These are phyloP conservation scores for Mycalesis mineus DNA, from an alignment of 2,888 invertebrate genomes.

Conservation along the genomic window DNA sequence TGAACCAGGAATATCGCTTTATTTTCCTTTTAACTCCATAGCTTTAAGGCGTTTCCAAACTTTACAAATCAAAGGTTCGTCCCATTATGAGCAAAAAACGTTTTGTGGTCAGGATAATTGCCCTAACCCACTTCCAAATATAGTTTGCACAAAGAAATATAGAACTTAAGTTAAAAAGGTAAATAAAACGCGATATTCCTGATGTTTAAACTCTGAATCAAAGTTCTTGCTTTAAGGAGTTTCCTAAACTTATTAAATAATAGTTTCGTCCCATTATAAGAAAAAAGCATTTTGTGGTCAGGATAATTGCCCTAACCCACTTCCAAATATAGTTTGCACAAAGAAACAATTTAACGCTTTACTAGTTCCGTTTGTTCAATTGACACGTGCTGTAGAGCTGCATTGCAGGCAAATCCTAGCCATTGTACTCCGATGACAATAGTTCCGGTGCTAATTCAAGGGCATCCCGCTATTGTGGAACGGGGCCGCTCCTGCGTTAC, in stretches of 20 bases:
- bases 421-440: slow-evolving; percentile 67
- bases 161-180: too few relatives aligned
- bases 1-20: too few relatives aligned
- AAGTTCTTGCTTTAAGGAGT: too few relatives aligned
- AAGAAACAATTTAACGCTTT: slow-evolving; percentile 37
- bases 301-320: background rate
- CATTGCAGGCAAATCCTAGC: slow-evolving; percentile 64
- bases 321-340: slow-evolving; percentile 3
- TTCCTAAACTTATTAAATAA: too few relatives aligned
- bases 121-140: background rate
- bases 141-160: slow-evolving; percentile 15
- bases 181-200: too few relatives aligned
- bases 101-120: background rate
- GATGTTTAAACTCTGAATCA: too few relatives aligned
- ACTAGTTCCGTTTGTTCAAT: slow-evolving; percentile 38
- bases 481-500: slow-evolving; percentile 38
- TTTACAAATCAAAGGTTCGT: too few relatives aligned
- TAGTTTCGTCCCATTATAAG: too few relatives aligned
- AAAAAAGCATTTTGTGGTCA: too few relatives aligned
- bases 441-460: slow-evolving; percentile 73
- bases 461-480: slow-evolving; percentile 57
- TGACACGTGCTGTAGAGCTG: slow-evolving; percentile 50
- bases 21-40: too few relatives aligned
- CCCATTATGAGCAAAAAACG: too few relatives aligned
- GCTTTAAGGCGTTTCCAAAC: too few relatives aligned